Percentiles rank a stretch among this genome's conserved stretches.
phyloP scores from a whole-genome alignment of 2,797 vertebrate species.

The Melanotaenia trifasciata region DNA sequence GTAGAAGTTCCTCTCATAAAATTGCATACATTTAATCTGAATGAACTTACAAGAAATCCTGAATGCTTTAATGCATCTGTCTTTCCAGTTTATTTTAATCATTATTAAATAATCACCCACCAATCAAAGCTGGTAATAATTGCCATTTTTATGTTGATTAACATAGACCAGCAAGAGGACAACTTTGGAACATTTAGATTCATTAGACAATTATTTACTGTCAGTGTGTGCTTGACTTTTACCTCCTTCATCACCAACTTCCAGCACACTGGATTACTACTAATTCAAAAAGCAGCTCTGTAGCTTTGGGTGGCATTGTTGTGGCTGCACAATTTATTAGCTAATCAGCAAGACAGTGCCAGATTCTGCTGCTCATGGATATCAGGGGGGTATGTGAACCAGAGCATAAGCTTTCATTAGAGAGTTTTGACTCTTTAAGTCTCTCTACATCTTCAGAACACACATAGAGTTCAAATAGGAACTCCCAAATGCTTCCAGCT shows the following conservation, averaged over 20 bases:
- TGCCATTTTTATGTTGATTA: slow-evolving; percentile 37
- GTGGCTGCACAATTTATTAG: slow-evolving; percentile 69
- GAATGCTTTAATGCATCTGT: not conserved
- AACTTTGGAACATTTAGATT: slow-evolving; percentile 49
- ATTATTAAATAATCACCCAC: slow-evolving; percentile 8
- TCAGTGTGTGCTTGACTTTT: slow-evolving; percentile 32
- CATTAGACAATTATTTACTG: slow-evolving; percentile 47
- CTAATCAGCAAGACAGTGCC: slow-evolving; percentile 71
- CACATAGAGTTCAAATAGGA: slow-evolving; percentile 82
- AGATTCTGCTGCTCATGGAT: slow-evolving; percentile 71
- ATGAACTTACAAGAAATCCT: not conserved
- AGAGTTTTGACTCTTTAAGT: slow-evolving; percentile 48
- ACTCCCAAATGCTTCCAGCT: slow-evolving; percentile 83
- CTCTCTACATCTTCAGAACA: slow-evolving; percentile 76
- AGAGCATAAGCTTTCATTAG: slow-evolving; percentile 70
- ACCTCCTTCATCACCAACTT: slow-evolving; percentile 50
- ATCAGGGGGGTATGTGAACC: slow-evolving; percentile 71
- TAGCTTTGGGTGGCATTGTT: slow-evolving; percentile 73
- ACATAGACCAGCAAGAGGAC: slow-evolving; percentile 14
- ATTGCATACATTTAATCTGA: not conserved
- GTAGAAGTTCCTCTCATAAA: not conserved
- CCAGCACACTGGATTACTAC: slow-evolving; percentile 56
- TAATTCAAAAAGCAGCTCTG: slow-evolving; percentile 46
- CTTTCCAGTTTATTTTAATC: slow-evolving; percentile 2
- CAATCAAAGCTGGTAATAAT: slow-evolving; percentile 34